Evolutionary conservation across 2,113 vertebrate species (phyloP), one percentile per base, ranked within the genome.

Genomic region (Laterallus jamaicensis): DNA sequence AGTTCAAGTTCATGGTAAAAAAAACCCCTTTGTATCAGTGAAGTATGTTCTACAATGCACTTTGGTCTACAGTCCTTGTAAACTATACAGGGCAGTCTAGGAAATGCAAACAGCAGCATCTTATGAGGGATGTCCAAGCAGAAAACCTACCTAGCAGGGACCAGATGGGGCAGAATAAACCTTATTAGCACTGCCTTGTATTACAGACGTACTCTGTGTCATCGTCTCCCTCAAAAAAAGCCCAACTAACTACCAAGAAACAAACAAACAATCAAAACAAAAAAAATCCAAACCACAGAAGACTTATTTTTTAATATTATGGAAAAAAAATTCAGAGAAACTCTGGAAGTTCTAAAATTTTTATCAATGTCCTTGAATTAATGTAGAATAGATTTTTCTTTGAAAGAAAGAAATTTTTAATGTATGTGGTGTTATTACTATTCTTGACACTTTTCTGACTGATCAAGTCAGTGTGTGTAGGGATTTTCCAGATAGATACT

Each of bases 361-460:
- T 29, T 15, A 8, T 68, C 39, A 60, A 76, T 42, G 5, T 2
- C 7, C 8, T 79, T 75, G 18, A 73, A 42, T 93, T 55, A 13
- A 56, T 24, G 15, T 82, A 81, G 69, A 80, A 64, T 22, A 64
- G 15, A 7, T 82, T 96, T 90, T 78, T 82, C 47, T 85, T 81
- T 92, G 10, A 17, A 78, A 68, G 40, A 87, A 86, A 77, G 68
- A 70, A 19, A 26, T 90, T 77, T 93, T 92, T 32, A 77, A 75
- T 14, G 20, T 50, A 55, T 52, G 39, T 88, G 54, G 47, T 93
- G 42, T 75, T 96, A 93, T 68, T 83, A 85, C 32, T 88, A 25
- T 88, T 93, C 54, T 89, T 93, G 59, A 22, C 3, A 82, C 50
- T 74, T 88, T 92, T 94, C 69, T 95, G 89, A 90, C 86, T 86